Evolutionary conservation across 1,140 invertebrate species (phyloP).

Genomic region (Brachionus asplanchnoidis): DNA sequence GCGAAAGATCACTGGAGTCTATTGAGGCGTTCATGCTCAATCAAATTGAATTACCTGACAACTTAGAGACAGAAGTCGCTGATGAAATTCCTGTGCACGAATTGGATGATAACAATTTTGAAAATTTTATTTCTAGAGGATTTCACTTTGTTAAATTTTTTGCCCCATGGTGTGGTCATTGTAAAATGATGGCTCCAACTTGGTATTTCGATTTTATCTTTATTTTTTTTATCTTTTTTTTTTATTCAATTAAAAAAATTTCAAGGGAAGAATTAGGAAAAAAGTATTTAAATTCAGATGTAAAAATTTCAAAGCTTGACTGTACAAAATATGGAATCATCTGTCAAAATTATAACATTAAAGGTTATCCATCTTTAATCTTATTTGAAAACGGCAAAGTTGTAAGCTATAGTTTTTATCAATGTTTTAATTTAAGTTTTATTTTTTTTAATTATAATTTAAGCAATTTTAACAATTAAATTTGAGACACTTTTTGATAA

Average conservation of each 20-base stretch:
- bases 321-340: conserved; percentile 27
- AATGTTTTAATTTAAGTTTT: neutral
- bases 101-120: conserved; percentile 32
- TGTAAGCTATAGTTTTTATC: neutral
- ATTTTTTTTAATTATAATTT: neutral
- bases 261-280: conserved; percentile 23
- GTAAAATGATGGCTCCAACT: conserved; percentile 6
- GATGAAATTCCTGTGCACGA: neutral
- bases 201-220: neutral
- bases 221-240: too few relatives aligned
- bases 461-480: too few relatives aligned
- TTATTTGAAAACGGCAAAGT: conserved; percentile 15
- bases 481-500: neutral
- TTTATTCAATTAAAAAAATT: neutral
- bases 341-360: neutral
- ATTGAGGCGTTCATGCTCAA: conserved; percentile 4
- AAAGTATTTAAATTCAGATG: conserved; percentile 15
- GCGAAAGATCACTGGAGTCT: neutral
- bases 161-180: conserved; percentile 26
- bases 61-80: neutral
- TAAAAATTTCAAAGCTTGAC: conserved; percentile 21
- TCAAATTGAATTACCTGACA: neutral
- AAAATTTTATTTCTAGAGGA: conserved; percentile 15
- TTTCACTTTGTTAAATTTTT: conserved; percentile 34
- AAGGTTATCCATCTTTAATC: neutral